Evolutionary conservation across 2,888 invertebrate species (phyloP).

Genomic region (Megamerina dolium): DNA sequence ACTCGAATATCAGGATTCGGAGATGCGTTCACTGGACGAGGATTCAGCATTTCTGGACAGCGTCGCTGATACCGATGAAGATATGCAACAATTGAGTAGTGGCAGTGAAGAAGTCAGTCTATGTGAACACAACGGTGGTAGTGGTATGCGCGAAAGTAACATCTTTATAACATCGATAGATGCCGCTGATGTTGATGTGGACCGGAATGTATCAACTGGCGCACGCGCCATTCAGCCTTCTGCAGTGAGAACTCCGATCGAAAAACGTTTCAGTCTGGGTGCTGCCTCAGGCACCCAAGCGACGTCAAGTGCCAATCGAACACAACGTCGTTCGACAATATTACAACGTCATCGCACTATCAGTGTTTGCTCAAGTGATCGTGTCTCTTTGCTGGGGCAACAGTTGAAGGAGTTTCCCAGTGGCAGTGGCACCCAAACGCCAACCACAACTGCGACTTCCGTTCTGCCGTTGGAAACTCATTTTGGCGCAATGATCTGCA

Average conservation of each 20-base stretch:
- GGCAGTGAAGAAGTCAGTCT: conserved; percentile 63
- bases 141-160: conserved; percentile 13
- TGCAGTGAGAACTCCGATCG: conserved; percentile 18
- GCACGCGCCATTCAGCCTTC: conserved; percentile 14
- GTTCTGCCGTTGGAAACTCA: conserved; percentile 38
- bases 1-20: conserved; percentile 62
- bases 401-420: conserved; percentile 31
- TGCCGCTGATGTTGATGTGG: background rate
- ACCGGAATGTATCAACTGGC: background rate
- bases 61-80: conserved; percentile 71
- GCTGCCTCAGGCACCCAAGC: conserved; percentile 8
- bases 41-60: conserved; percentile 77
- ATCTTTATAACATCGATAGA: conserved; percentile 9
- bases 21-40: conserved; percentile 68
- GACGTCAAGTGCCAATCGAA: conserved; percentile 27
- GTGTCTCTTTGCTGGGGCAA: conserved; percentile 32
- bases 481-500: conserved; percentile 37
- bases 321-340: no score
- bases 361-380: conserved; percentile 37
- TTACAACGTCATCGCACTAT: conserved; percentile 45
- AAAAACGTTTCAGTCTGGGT: conserved; percentile 34
- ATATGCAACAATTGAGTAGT: conserved; percentile 76
- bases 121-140: conserved; percentile 23
- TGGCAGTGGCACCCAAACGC: conserved; percentile 21
- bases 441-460: conserved; percentile 22